Evolutionary conservation across 2,888 invertebrate species (phyloP).

Genomic region (Campopleginae sp.): DNA sequence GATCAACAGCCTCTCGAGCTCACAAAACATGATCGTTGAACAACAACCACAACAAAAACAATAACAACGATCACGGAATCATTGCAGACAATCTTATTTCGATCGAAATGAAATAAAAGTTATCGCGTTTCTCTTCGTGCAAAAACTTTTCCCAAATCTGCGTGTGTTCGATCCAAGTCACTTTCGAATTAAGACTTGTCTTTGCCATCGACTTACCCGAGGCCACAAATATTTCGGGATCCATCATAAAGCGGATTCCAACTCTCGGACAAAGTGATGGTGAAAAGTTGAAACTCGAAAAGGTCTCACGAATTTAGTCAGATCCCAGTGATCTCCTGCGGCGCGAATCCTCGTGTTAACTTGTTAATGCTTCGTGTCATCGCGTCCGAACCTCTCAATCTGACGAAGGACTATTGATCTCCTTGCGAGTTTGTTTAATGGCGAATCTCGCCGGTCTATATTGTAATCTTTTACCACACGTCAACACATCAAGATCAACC

Average conservation of each 20-base stretch:
- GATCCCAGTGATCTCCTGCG: neutral
- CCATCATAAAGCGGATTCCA: too few relatives aligned
- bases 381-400: neutral
- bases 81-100: neutral
- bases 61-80: neutral
- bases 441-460: constrained; percentile 64
- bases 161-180: neutral
- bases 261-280: too few relatives aligned
- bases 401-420: constrained; percentile 20
- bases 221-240: too few relatives aligned
- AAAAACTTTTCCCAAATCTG: neutral
- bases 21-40: constrained; percentile 90
- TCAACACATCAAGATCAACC: constrained; percentile 40
- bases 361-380: neutral
- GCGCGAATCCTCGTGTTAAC: neutral
- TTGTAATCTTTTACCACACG: constrained; percentile 30
- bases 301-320: too few relatives aligned
- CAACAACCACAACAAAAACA: neutral
- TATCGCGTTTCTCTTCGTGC: neutral
- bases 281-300: too few relatives aligned
- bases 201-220: neutral
- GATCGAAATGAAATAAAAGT: neutral
- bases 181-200: neutral
- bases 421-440: constrained; percentile 53
- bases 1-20: constrained; percentile 88